A percentile compares a stretch with the other conserved stretches of the same genome.
phyloP scores from a whole-genome alignment of 2,113 vertebrate species.

The Macquaria ambigua region DNA sequence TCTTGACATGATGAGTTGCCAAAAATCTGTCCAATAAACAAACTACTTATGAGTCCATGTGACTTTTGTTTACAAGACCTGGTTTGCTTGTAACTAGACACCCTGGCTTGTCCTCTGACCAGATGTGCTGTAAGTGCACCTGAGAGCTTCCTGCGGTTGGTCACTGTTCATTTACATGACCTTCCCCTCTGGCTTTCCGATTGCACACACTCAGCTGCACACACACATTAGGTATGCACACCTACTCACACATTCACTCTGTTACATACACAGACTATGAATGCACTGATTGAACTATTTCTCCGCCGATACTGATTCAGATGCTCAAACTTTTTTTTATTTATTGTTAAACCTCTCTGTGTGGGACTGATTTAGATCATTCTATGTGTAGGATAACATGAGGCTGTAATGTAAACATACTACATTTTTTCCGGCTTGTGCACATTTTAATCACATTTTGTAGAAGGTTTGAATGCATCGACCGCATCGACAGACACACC shows the following conservation, averaged over 20 bases:
- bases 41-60: constrained; percentile 16
- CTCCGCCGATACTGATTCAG: not conserved
- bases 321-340: not conserved
- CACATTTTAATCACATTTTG: no score
- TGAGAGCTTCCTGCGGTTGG: constrained; percentile 24
- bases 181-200: not conserved
- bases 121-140: constrained; percentile 48
- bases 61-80: constrained; percentile 24
- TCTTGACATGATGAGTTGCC: constrained; percentile 32
- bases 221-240: not conserved
- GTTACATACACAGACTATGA: no score
- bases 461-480: no score
- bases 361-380: not conserved
- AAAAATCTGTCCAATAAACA: constrained; percentile 39
- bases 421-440: no score
- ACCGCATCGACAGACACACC: no score
- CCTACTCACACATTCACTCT: not conserved
- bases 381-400: not conserved
- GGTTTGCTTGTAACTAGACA: not conserved
- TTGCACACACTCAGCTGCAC: not conserved
- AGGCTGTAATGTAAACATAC: not conserved
- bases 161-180: constrained; percentile 25
- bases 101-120: constrained; percentile 40
- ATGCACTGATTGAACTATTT: not conserved
- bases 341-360: not conserved